Conservation (phyloP, 1,140 invertebrate genomes). For the Nilaparvata lugens region DNA sequence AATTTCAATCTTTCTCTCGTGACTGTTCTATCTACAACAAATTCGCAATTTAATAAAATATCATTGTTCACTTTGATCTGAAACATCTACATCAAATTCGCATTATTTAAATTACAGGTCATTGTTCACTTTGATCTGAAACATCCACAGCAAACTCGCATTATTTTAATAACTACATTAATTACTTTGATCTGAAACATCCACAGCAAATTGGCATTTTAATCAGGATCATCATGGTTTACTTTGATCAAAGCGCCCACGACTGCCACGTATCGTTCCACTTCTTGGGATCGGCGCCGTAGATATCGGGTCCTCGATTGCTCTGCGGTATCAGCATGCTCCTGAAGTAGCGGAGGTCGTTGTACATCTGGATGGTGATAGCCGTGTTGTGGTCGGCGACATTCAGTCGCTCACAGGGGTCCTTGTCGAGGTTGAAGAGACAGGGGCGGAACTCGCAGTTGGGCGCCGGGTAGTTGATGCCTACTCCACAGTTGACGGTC, state of each 20-base stretch:
- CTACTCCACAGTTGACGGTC: conserved; percentile 31
- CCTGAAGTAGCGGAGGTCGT: conserved; percentile 34
- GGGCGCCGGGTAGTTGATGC: neutral
- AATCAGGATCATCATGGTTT: no score
- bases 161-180: no score
- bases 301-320: conserved; percentile 33
- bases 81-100: no score
- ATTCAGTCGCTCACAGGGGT: conserved; percentile 58
- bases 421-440: conserved; percentile 50
- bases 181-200: no score
- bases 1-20: no score
- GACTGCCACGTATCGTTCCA: conserved; percentile 41
- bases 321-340: conserved; percentile 32
- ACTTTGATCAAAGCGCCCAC: conserved; percentile 30
- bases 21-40: no score
- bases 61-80: no score
- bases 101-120: no score
- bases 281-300: conserved; percentile 36
- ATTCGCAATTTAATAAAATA: no score
- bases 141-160: no score
- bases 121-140: no score
- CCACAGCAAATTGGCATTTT: no score
- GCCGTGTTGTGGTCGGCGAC: conserved; percentile 38
- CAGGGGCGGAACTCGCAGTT: conserved; percentile 37
- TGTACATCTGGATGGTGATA: conserved; percentile 36